A percentile compares a stretch with the other conserved stretches of the same genome.
Evolutionary conservation across 2,888 invertebrate genomes (phyloP).

Genomic region (Leptopilina drosophilae): DNA sequence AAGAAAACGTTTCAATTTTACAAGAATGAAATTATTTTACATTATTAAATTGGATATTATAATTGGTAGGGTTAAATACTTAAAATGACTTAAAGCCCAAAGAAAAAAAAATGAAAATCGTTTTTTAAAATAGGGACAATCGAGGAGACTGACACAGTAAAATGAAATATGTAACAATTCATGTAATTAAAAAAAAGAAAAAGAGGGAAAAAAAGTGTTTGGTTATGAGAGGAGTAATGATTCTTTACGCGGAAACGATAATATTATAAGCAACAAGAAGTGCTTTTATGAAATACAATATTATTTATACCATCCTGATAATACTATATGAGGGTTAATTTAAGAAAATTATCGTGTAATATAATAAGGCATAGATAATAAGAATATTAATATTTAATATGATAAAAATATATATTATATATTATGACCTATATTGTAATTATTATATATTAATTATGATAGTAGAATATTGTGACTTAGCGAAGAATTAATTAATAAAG

Average conservation of each 20-base stretch:
- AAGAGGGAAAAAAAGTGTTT: background rate
- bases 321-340: conserved; percentile 58
- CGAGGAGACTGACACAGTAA: conserved; percentile 24
- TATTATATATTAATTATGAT: conserved; percentile 65
- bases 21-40: background rate
- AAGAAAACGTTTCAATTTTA: background rate
- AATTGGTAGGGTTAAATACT: background rate
- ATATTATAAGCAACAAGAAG: conserved; percentile 76
- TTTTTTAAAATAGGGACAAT: conserved; percentile 27
- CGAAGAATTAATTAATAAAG: conserved; percentile 74
- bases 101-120: background rate
- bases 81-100: background rate
- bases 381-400: conserved; percentile 70
- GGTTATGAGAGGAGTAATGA: conserved; percentile 21
- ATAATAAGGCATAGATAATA: conserved; percentile 70
- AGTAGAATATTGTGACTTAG: conserved; percentile 74
- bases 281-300: conserved; percentile 75
- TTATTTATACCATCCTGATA: conserved; percentile 74
- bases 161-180: conserved; percentile 23
- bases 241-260: conserved; percentile 61
- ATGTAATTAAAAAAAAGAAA: background rate
- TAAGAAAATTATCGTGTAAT: conserved; percentile 69
- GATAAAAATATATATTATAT: conserved; percentile 63
- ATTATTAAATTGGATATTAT: background rate
- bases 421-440: conserved; percentile 61